Evolutionary conservation across 2,113 vertebrate species (phyloP).

Genomic region (Alouatta palliata): DNA sequence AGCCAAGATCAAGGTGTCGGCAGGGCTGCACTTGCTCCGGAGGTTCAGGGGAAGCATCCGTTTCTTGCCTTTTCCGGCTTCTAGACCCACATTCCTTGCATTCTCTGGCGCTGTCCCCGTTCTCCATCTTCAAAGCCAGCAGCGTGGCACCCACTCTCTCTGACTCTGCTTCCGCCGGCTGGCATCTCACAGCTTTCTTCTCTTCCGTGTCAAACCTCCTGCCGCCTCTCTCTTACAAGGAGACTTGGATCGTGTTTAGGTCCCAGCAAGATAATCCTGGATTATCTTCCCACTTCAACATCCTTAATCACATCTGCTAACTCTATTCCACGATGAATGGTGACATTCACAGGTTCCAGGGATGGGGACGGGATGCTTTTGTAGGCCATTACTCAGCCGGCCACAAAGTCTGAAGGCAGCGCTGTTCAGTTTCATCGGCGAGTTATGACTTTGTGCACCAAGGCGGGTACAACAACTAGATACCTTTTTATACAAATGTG

Average conservation of each 20-base stretch:
- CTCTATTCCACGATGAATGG: neutral
- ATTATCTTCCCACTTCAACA: neutral
- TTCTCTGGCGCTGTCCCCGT: neutral
- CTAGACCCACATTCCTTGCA: neutral
- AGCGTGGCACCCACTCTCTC: fast-evolving
- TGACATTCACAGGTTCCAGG: neutral
- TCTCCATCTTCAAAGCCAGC: neutral
- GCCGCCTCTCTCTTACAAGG: neutral
- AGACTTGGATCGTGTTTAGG: neutral
- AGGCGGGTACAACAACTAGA: neutral
- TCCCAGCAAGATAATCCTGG: neutral
- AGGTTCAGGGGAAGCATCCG: neutral
- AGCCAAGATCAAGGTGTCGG: neutral
- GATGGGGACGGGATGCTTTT: neutral
- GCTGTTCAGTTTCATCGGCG: neutral
- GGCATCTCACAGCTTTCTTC: neutral
- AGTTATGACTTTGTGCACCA: neutral
- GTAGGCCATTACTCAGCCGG: no score
- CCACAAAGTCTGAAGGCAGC: neutral
- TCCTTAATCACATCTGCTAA: neutral
- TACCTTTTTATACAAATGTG: neutral
- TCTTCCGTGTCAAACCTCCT: neutral
- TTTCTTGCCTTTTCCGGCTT: neutral
- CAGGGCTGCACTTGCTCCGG: neutral
- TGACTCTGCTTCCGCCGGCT: neutral